A percentile compares a stretch with the other conserved stretches of the same genome.
Evolutionary conservation across 2,797 vertebrate genomes (phyloP).

Genomic region (Okamejei kenojei): DNA sequence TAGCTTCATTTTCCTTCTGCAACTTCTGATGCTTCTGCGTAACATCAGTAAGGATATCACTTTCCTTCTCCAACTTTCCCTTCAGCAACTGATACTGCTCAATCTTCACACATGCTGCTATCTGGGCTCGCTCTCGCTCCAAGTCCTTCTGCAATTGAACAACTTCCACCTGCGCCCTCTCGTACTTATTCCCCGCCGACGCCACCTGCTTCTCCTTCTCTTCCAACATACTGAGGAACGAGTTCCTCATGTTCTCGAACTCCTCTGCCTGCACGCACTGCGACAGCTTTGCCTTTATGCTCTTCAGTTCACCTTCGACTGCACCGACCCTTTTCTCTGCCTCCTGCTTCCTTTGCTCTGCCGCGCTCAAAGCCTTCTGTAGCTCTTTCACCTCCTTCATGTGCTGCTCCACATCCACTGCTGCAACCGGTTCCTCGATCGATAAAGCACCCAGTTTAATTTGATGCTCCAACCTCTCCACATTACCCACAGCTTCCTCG

Average conservation of each 20-base stretch:
- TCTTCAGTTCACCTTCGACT: slow-evolving; percentile 65
- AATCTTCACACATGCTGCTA: slow-evolving; percentile 44
- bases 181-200: slow-evolving; percentile 69
- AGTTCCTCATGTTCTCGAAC: slow-evolving; percentile 84
- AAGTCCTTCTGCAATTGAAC: slow-evolving; percentile 31
- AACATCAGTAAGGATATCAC: slow-evolving; percentile 61
- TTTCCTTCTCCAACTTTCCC: slow-evolving; percentile 65
- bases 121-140: slow-evolving; percentile 46
- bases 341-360: slow-evolving; percentile 61
- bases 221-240: slow-evolving; percentile 66
- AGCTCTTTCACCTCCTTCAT: slow-evolving; percentile 67
- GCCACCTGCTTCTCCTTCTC: slow-evolving; percentile 75
- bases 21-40: slow-evolving; percentile 67
- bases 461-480: slow-evolving; percentile 80
- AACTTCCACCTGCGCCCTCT: slow-evolving; percentile 54
- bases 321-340: slow-evolving; percentile 53
- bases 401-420: slow-evolving; percentile 58
- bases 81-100: slow-evolving; percentile 69
- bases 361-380: slow-evolving; percentile 62
- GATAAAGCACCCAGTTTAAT: slow-evolving; percentile 82
- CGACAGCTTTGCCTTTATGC: slow-evolving; percentile 54
- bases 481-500: slow-evolving; percentile 83
- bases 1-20: slow-evolving; percentile 70
- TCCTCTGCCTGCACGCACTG: slow-evolving; percentile 64
- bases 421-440: slow-evolving; percentile 76